Percentiles rank a stretch among this genome's conserved stretches.
These are phyloP conservation scores for Drosophila bocqueti DNA, from an alignment of 1,140 invertebrate species.

Conservation along the genomic window DNA sequence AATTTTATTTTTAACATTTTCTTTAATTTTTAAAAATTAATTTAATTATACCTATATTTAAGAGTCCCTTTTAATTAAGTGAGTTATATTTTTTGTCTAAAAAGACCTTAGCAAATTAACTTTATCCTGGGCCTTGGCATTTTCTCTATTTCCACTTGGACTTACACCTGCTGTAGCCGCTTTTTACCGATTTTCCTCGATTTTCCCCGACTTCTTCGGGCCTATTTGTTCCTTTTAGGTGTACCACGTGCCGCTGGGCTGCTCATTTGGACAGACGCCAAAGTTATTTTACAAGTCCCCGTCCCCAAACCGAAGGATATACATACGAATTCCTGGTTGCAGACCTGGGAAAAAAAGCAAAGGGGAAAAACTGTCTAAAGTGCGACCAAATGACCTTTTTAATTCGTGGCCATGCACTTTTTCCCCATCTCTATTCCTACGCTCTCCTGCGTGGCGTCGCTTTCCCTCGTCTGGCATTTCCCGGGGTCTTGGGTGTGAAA, in stretches of 20 bases:
- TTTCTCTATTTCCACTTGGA: neutral
- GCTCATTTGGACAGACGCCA: slow-evolving; percentile 74
- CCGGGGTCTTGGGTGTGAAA: slow-evolving; percentile 67
- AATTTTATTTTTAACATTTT: neutral
- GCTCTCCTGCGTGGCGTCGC: slow-evolving; percentile 5
- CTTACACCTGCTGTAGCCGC: neutral
- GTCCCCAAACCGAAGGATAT: slow-evolving; percentile 16
- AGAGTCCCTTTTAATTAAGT: neutral
- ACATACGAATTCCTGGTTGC: neutral
- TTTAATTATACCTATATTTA: neutral
- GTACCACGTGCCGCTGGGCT: slow-evolving; percentile 63
- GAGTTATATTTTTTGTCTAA: neutral
- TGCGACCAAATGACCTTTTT: slow-evolving; percentile 82
- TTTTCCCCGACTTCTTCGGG: neutral
- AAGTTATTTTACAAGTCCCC: slow-evolving; percentile 60
- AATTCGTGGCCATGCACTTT: slow-evolving; percentile 81
- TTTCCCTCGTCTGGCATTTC: slow-evolving; percentile 33
- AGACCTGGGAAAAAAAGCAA: slow-evolving; percentile 12
- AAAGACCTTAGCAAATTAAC: neutral
- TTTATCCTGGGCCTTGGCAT: neutral
- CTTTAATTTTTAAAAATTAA: neutral
- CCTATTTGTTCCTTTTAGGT: neutral
- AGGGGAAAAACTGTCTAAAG: slow-evolving; percentile 56
- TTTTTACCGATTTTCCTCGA: neutral
- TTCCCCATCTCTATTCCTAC: slow-evolving; percentile 15